Percentiles rank a stretch among this genome's conserved stretches.
These are phyloP conservation scores for Leuciscus waleckii DNA, from an alignment of 2,797 vertebrate genomes.

Conservation along the genomic window DNA sequence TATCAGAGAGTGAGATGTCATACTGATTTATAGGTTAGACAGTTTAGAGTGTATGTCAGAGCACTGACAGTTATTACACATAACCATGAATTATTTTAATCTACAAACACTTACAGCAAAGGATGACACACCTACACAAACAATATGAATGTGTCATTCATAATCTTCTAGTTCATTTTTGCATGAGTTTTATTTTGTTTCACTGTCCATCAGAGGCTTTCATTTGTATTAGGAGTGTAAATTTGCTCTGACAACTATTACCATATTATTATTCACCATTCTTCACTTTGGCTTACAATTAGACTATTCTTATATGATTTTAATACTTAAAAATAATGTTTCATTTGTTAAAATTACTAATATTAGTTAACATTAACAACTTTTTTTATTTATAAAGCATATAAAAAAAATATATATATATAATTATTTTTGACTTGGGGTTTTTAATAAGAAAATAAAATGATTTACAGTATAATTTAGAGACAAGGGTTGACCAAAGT, in stretches of 20 bases:
- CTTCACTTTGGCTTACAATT: background rate
- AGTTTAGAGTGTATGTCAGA: background rate
- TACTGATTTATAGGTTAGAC: conserved; percentile 23
- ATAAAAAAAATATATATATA: too few relatives aligned
- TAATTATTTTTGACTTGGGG: too few relatives aligned
- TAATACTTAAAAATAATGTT: background rate
- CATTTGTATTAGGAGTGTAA: background rate
- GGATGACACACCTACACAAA: background rate
- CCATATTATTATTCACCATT: background rate
- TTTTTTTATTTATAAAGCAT: background rate
- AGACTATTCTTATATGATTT: background rate
- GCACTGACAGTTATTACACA: background rate
- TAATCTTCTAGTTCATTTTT: background rate
- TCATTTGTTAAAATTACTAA: background rate
- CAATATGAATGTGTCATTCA: background rate
- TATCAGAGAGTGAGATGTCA: conserved; percentile 18
- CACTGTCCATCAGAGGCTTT: background rate
- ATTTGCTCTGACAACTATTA: background rate
- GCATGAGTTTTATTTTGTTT: background rate
- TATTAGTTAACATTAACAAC: background rate
- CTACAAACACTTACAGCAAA: background rate
- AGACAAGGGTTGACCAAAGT: too few relatives aligned
- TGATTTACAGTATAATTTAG: too few relatives aligned
- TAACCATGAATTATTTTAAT: background rate
- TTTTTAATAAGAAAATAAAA: too few relatives aligned